Conservation (phyloP, 2,797 vertebrate genomes). For the Oreochromis mossambicus region DNA sequence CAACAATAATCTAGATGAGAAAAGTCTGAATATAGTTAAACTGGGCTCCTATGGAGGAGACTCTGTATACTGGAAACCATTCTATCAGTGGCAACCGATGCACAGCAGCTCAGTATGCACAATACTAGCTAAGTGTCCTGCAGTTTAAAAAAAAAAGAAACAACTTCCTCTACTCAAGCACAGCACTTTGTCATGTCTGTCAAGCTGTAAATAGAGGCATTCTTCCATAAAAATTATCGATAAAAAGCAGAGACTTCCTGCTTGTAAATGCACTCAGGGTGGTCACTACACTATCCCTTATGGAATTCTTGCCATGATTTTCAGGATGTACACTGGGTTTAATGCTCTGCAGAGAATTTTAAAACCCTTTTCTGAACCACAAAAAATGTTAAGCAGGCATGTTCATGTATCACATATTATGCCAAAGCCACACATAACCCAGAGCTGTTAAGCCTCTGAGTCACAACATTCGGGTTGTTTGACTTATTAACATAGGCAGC, state of each 20-base stretch:
- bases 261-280: constrained; percentile 9
- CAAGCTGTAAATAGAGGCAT: constrained; percentile 3
- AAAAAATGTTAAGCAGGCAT: not conserved
- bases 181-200: constrained; percentile 29
- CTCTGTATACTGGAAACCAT: not conserved
- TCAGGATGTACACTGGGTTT: not conserved
- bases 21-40: not conserved
- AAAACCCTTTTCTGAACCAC: not conserved
- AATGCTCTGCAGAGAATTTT: not conserved
- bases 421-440: not conserved
- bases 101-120: not conserved
- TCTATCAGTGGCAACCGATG: not conserved
- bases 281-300: constrained; percentile 1
- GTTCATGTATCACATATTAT: not conserved
- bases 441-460: not conserved
- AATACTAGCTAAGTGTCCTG: constrained; percentile 12
- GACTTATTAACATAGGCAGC: not conserved
- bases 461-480: not conserved
- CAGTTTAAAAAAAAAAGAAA: constrained; percentile 8
- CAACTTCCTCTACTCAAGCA: constrained; percentile 22
- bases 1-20: not conserved
- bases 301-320: not conserved
- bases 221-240: not conserved
- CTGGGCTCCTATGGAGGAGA: not conserved
- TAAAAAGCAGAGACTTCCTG: constrained; percentile 25